A percentile compares a stretch with the other conserved stretches of the same genome.
These are phyloP conservation scores for Bradypus variegatus DNA, from an alignment of 2,797 vertebrate species.

Conservation along the genomic window DNA sequence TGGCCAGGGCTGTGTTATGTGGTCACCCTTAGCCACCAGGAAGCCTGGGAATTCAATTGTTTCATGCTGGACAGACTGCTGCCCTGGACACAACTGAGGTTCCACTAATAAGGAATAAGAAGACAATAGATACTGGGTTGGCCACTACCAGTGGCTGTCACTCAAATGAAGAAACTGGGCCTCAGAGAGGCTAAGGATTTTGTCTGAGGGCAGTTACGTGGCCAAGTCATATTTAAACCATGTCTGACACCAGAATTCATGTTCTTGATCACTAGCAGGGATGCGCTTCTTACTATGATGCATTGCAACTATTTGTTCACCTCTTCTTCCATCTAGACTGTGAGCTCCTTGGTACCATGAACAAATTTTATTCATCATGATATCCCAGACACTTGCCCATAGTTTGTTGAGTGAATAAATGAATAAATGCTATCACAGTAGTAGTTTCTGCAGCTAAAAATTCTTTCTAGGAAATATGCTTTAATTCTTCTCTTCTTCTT, in stretches of 20 bases:
- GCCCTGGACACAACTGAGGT: not conserved
- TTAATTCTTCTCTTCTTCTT: not conserved
- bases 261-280: not conserved
- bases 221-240: not conserved
- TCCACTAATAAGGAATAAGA: not conserved
- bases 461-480: conserved; percentile 11
- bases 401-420: not conserved
- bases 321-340: not conserved
- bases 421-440: not conserved
- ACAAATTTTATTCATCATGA: conserved; percentile 2
- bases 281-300: not conserved
- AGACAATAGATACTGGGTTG: not conserved
- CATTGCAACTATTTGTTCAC: not conserved
- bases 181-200: not conserved
- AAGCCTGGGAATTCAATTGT: not conserved
- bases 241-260: not conserved
- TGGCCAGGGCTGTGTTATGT: not conserved
- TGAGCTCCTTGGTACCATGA: not conserved
- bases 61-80: not conserved
- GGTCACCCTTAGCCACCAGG: not conserved
- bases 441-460: conserved; percentile 29
- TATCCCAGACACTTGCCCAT: not conserved
- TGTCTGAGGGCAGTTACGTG: not conserved
- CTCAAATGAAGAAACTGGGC: not conserved
- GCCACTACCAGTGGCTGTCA: not conserved